Base-by-base conservation (phyloP, 2,113 vertebrate genomes). In the Lepus timidus region DNA sequence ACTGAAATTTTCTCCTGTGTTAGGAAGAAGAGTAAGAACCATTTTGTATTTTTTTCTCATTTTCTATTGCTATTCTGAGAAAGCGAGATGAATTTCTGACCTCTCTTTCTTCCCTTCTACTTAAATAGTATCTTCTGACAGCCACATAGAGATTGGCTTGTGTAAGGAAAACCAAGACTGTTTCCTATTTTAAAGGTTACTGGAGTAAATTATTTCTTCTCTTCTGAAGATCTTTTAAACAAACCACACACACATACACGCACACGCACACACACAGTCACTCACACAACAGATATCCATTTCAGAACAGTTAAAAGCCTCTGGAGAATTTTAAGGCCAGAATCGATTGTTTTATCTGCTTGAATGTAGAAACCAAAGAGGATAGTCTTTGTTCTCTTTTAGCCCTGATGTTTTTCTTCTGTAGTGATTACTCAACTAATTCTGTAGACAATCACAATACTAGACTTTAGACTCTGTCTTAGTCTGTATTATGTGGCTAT, bases 41-140 rank as follows among this genome's bases (percentile, higher is more conserved):
- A 1, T 90, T 19, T 39, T 95, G 16, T 74, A 90, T 93, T 96
- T 96, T 95, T 76, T 95, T 84, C 27, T 79, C 58, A 64, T 83
- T 92, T 88, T 78, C 78, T 93, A 39, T 95, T 95, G 85, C 92
- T 96, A 70, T 93, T 95, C 94, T 95, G 94, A 93, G 81, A 84
- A 90, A 83, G 82, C 93, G 11, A 93, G 78, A 95, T 85, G 90
- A 68, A 88, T 90, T 88, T 96, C 92, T 96, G 94, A 96, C 82
- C 90, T 96, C 85, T 78, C 94, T 96, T 96, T 88, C 75, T 90
- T 94, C 31, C 80, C 70, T 89, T 95, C 62, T 92, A 76, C 96
- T 96, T 97, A 96, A 97, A 96, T 95, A 93, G 68, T 92, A 82
- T 75, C 31, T 55, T 90, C 87, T 97, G 95, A 91, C 94, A 94